A percentile compares a stretch with the other conserved stretches of the same genome.
Conservation (phyloP, 2,888 invertebrate species). For the Diaperis boleti region DNA sequence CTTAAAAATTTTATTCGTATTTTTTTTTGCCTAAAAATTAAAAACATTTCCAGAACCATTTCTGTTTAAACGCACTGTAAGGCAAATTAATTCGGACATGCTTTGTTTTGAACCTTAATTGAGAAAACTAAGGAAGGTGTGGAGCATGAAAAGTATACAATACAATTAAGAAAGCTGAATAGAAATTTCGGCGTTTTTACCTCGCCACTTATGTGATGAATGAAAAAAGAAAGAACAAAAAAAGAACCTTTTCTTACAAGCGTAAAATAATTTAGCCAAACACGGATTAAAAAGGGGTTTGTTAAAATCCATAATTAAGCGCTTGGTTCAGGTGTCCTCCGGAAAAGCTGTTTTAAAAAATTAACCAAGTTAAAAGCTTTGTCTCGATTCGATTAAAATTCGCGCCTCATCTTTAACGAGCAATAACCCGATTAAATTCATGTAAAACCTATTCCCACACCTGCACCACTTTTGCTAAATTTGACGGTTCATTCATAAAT, state of each 20-base stretch:
- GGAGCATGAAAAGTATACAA: constrained; percentile 23
- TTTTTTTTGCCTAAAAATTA: too few species aligned
- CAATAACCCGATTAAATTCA: constrained; percentile 24
- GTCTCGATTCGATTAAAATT: constrained; percentile 32
- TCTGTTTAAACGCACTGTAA: constrained; percentile 18
- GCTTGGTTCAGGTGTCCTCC: constrained; percentile 28
- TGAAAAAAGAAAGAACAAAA: constrained; percentile 9
- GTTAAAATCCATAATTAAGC: constrained; percentile 22
- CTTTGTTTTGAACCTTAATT: constrained; percentile 29
- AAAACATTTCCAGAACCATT: too few species aligned
- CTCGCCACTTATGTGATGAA: constrained; percentile 4
- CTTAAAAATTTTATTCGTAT: too few species aligned
- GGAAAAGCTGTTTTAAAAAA: constrained; percentile 30
- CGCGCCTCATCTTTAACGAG: constrained; percentile 28
- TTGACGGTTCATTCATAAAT: constrained; percentile 13
- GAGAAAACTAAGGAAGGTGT: constrained; percentile 28
- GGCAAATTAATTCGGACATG: constrained; percentile 32
- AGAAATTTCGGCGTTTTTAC: constrained; percentile 25
- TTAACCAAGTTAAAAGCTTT: constrained; percentile 34
- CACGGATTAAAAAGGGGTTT: constrained; percentile 17
- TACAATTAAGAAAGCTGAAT: constrained; percentile 22
- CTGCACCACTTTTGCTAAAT: constrained; percentile 15
- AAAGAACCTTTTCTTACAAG: constrained; percentile 6
- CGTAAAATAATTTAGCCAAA: constrained; percentile 10
- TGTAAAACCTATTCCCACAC: constrained; percentile 14